phyloP scores from a whole-genome alignment of 2,797 vertebrate genomes.

The Mycteria americana region DNA sequence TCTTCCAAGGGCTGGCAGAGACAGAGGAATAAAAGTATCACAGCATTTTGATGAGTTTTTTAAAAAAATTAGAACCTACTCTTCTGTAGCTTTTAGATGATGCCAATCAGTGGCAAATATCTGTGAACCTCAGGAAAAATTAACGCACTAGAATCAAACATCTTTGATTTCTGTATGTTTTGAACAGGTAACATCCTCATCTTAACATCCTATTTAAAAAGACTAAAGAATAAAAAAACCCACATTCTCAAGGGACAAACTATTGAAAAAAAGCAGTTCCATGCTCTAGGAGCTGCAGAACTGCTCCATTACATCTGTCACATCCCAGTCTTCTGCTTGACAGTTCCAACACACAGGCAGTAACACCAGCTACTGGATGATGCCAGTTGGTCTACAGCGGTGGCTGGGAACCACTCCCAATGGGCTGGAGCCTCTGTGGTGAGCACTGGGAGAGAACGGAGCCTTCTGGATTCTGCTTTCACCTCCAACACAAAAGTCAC shows the following conservation, averaged over 20 bases:
- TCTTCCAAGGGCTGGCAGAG: not conserved
- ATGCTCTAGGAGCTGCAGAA: not conserved
- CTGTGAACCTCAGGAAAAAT: not conserved
- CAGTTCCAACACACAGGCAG: not conserved
- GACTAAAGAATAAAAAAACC: not conserved
- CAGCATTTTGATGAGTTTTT: not conserved
- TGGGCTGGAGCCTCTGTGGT: not conserved
- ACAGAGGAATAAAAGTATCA: not conserved
- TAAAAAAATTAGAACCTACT: not conserved
- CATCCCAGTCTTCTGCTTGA: not conserved
- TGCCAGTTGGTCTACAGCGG: not conserved
- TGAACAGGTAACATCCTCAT: not conserved
- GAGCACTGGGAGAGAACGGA: not conserved
- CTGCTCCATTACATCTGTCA: not conserved
- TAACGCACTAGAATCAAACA: not conserved
- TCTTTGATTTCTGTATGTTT: not conserved
- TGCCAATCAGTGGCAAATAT: not conserved
- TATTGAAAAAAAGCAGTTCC: not conserved
- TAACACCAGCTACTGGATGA: not conserved
- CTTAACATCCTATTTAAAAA: not conserved
- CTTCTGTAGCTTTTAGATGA: not conserved
- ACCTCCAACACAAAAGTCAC: not conserved
- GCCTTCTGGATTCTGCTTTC: not conserved
- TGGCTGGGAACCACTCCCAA: not conserved
- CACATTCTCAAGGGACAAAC: not conserved